Evolutionary conservation across 2,113 vertebrate species (phyloP).

Genomic region (Nothocercus nigrocapillus): DNA sequence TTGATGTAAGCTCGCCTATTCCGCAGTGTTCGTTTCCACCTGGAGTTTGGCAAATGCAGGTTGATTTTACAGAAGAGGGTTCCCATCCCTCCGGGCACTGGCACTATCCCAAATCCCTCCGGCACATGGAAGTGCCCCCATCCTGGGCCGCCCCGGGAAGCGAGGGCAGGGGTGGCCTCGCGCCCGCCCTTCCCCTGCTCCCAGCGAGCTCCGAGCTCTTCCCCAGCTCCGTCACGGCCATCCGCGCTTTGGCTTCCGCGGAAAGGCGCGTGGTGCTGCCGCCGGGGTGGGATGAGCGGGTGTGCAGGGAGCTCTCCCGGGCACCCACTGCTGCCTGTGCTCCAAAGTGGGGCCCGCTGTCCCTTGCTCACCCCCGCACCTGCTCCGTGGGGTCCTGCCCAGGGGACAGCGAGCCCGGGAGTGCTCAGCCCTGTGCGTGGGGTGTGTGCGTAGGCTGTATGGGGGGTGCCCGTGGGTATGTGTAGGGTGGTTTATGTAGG

Average conservation of each 20-base stretch:
- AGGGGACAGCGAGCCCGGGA: not conserved
- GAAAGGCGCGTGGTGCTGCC: not conserved
- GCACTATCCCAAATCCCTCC: not conserved
- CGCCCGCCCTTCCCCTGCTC: fast-evolving
- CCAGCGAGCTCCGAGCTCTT: not conserved
- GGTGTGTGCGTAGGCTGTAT: too few species aligned
- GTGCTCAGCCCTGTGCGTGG: not conserved
- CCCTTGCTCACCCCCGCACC: not conserved
- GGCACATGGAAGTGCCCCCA: not conserved
- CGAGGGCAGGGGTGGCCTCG: not conserved
- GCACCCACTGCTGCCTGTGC: fast-evolving
- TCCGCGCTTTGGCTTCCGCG: not conserved
- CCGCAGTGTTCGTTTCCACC: not conserved
- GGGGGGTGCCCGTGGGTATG: too few species aligned
- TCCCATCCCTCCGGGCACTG: not conserved
- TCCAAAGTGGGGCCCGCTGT: fast-evolving
- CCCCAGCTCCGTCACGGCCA: not conserved
- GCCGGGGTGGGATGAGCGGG: fast-evolving
- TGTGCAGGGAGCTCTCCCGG: fast-evolving
- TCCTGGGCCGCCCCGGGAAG: not conserved
- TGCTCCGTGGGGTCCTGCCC: fast-evolving
- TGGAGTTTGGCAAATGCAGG: not conserved
- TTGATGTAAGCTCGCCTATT: not conserved
- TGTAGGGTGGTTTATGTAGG: too few species aligned
- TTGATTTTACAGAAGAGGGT: not conserved